These are phyloP conservation scores for Pelagia noctiluca DNA, from an alignment of 30 jellyfish, hydroid and myxozoan genomes.

Conservation along the genomic window DNA sequence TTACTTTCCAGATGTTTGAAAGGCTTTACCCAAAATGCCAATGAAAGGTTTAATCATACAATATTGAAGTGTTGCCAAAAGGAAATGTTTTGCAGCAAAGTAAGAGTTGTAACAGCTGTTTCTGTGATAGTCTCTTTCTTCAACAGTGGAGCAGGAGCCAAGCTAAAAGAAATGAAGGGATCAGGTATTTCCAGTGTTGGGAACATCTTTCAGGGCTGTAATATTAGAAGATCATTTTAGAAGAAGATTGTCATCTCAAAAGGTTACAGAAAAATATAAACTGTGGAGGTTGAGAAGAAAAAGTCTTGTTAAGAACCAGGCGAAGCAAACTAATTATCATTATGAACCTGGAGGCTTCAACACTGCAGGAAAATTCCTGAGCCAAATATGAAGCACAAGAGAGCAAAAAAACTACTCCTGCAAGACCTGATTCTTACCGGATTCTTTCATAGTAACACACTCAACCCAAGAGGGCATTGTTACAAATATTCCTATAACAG, in stretches of 20 bases:
- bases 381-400: too few species aligned
- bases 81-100: conserved; percentile 9
- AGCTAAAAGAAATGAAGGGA: background rate
- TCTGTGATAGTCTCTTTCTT: conserved; percentile 20
- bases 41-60: conserved; percentile 24
- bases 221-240: background rate
- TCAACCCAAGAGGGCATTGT: too few species aligned
- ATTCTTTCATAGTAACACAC: too few species aligned
- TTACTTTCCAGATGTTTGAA: conserved; percentile 7
- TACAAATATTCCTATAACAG: too few species aligned
- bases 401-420: too few species aligned
- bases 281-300: conserved; percentile 6
- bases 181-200: conserved; percentile 18
- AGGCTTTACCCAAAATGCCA: conserved; percentile 25
- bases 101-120: background rate
- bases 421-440: too few species aligned
- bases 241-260: conserved; percentile 1
- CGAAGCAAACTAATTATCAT: too few species aligned
- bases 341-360: too few species aligned
- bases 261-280: conserved; percentile 5
- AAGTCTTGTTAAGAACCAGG: too few species aligned
- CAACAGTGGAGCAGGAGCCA: conserved; percentile 37
- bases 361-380: too few species aligned
- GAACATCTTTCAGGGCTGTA: background rate
- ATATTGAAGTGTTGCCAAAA: conserved; percentile 34